Evolutionary conservation across 2,888 invertebrate species (phyloP), one percentile per base, ranked within the genome.

Genomic region (Torymus texanus): DNA sequence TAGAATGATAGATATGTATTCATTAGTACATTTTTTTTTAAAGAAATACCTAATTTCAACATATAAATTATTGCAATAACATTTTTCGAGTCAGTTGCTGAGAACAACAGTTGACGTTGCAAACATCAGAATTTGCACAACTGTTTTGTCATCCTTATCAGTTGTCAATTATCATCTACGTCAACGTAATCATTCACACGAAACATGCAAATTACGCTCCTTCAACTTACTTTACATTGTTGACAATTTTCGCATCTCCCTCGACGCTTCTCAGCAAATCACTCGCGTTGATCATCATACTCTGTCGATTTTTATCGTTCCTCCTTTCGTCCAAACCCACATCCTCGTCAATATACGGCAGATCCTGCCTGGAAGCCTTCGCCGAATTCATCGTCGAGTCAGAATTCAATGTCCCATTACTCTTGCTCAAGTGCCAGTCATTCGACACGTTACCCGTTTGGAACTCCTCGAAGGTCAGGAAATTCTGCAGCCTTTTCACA

Each of bases 381-480:
- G n/a, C 80, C 3, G 85, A 84, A n/a, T 81, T 70, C 10, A 81
- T 62, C 12, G 79, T 85, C 1, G 85, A 78, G 21, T 85, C 85
- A 2, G 93, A 93, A 2, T 84, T 86, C 14, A 85, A 77, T 1
- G 84, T 85, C 0, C 85, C 86, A 18, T 85, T 86, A 0, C 83
- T 79, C 3, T 82, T 84, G 4, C 82, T 94, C 0, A 68, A 12
- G 4, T 24, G 29, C 16, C 56, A 11, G 5, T 70, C 78, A 16
- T 71, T 72, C 18, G 63, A 67, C 1, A 81, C 81, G 81, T 81
- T 82, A 2, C 68, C 84, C 0, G 83, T 83, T 1, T 84, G 75
- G 24, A 87, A 88, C 71, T 91, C 91, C 29, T 91, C 91, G 81
- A 88, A 90, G 84, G 89, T 86, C 18, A 92, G 81, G 78, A 91